Conservation (phyloP, 2,113 vertebrate genomes). For the Callithrix jacchus region DNA sequence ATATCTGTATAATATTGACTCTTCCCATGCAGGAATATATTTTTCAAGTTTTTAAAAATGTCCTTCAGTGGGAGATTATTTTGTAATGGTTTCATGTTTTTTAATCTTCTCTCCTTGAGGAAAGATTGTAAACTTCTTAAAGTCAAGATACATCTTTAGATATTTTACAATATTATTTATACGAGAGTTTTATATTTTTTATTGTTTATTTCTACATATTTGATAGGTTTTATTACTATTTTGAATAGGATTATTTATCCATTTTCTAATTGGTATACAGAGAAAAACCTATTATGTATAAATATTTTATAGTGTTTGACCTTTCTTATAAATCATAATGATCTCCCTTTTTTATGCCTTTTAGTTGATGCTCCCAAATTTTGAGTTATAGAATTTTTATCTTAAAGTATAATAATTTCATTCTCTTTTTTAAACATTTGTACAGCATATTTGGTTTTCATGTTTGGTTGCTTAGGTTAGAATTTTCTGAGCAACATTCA, state of each 20-base stretch:
- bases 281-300: background rate
- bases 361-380: background rate
- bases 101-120: too few species aligned
- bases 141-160: too few species aligned
- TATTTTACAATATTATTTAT: background rate
- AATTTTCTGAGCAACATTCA: constrained; percentile 9
- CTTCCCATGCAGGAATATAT: background rate
- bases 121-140: too few species aligned
- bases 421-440: background rate
- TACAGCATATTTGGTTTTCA: background rate
- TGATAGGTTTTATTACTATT: background rate
- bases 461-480: background rate
- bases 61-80: background rate
- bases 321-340: background rate
- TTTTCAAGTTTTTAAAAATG: background rate
- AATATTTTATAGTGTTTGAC: background rate
- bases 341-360: background rate
- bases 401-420: background rate
- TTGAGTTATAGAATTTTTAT: background rate
- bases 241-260: background rate
- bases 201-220: background rate
- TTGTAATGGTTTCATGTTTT: too few species aligned
- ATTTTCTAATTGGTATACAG: constrained; percentile 15
- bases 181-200: background rate
- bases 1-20: background rate